phyloP scores from a whole-genome alignment of 2,113 vertebrate genomes.

The Xiphophorus hellerii region DNA sequence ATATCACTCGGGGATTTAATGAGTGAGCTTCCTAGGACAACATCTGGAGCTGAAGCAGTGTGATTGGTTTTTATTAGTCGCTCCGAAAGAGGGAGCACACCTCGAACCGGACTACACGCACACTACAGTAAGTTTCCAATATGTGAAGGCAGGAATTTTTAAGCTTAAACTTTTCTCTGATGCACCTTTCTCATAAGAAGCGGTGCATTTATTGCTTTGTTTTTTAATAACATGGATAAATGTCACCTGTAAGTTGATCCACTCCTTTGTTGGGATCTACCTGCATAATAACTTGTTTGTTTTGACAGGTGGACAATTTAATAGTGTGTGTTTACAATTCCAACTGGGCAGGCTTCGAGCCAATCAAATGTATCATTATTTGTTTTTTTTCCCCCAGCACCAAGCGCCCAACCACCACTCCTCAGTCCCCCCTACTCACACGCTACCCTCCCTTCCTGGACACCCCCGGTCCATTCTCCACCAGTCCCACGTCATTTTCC shows the following conservation, averaged over 20 bases:
- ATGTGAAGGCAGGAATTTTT: slow-evolving; percentile 40
- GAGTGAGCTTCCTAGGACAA: slow-evolving; percentile 40
- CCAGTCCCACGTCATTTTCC: slow-evolving; percentile 78
- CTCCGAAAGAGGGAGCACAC: slow-evolving; percentile 43
- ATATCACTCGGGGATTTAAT: slow-evolving; percentile 39
- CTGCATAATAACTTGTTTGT: slow-evolving; percentile 56
- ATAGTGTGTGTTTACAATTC: background rate
- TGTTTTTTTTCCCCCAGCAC: slow-evolving; percentile 4
- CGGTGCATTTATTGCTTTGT: slow-evolving; percentile 15
- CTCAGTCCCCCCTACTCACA: background rate
- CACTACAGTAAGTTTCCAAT: slow-evolving; percentile 71
- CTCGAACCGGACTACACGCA: slow-evolving; percentile 67
- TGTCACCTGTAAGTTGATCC: slow-evolving; percentile 47
- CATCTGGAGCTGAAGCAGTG: slow-evolving; percentile 34
- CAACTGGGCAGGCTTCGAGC: slow-evolving; percentile 10
- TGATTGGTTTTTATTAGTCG: slow-evolving; percentile 40
- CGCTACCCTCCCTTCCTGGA: slow-evolving; percentile 66
- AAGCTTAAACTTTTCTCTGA: slow-evolving; percentile 53
- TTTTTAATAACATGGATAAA: slow-evolving; percentile 13
- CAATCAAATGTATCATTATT: slow-evolving; percentile 47
- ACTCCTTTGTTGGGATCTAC: slow-evolving; percentile 10
- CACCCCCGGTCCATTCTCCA: slow-evolving; percentile 72
- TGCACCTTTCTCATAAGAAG: slow-evolving; percentile 12
- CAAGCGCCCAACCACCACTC: slow-evolving; percentile 30
- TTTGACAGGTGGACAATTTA: slow-evolving; percentile 38